Percentiles rank a stretch among this genome's conserved stretches.
phyloP scores from a whole-genome alignment of 1,140 invertebrate genomes.

The Coboldia fuscipes region DNA sequence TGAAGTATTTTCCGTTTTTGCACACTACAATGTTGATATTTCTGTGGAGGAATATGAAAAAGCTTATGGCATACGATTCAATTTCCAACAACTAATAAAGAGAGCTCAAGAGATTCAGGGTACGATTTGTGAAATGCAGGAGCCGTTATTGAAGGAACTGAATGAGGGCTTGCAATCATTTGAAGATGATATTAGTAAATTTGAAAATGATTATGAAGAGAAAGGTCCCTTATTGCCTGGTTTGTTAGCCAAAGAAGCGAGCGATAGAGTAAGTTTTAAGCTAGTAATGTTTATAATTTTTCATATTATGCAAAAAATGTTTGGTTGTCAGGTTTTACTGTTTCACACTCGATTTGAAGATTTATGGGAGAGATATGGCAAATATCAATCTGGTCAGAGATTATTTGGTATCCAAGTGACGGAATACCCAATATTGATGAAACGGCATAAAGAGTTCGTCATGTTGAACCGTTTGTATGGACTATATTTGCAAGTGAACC shows the following conservation, averaged over 20 bases:
- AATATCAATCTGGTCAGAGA: conserved; percentile 58
- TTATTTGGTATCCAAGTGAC: conserved; percentile 59
- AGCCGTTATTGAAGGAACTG: conserved; percentile 45
- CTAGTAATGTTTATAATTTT: no score
- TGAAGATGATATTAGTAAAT: conserved; percentile 39
- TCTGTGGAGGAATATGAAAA: conserved; percentile 56
- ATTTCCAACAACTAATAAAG: conserved; percentile 2
- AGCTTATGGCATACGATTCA: conserved; percentile 47
- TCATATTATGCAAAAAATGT: no score
- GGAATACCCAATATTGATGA: conserved; percentile 54
- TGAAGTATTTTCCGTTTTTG: conserved; percentile 53
- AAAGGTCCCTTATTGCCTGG: conserved; percentile 67
- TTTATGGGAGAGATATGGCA: conserved; percentile 52
- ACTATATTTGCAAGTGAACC: conserved; percentile 59
- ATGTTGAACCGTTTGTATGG: conserved; percentile 63
- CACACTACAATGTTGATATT: conserved; percentile 44
- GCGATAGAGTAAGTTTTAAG: conserved; percentile 52
- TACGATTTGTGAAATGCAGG: conserved; percentile 53
- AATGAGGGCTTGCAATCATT: conserved; percentile 46
- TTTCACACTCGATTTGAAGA: conserved; percentile 64
- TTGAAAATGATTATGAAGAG: conserved; percentile 47
- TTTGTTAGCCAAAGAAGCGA: conserved; percentile 59
- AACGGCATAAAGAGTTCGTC: conserved; percentile 62
- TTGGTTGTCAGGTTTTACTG: no score
- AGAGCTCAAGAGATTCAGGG: conserved; percentile 48